These are phyloP conservation scores for Pipa parva DNA, from an alignment of 2,113 vertebrate species.

Conservation along the genomic window DNA sequence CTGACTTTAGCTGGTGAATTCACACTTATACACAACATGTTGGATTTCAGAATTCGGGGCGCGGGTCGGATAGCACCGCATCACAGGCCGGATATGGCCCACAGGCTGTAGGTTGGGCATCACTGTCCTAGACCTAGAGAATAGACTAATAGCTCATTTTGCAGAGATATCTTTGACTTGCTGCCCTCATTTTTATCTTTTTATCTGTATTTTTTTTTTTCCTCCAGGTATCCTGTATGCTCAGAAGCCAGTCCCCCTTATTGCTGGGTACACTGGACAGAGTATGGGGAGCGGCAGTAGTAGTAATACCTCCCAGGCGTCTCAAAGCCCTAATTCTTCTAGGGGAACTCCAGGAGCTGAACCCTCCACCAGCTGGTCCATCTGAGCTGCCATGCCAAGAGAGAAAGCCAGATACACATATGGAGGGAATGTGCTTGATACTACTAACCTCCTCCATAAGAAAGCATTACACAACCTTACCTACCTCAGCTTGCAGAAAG, in stretches of 20 bases:
- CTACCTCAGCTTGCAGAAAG: slow-evolving; percentile 42
- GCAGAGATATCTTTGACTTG: rapidly evolving
- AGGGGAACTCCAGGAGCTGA: slow-evolving; percentile 68
- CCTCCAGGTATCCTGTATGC: slow-evolving; percentile 70
- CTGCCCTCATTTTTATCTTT: background rate
- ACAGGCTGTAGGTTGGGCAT: too few relatives aligned
- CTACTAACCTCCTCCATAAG: slow-evolving; percentile 35
- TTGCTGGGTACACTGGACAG: slow-evolving; percentile 62
- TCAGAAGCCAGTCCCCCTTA: slow-evolving; percentile 71
- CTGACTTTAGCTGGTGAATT: too few relatives aligned
- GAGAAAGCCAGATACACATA: background rate
- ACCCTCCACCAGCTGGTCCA: slow-evolving; percentile 77
- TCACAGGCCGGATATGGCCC: too few relatives aligned
- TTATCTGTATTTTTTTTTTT: background rate
- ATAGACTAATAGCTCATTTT: background rate
- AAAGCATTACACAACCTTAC: slow-evolving; percentile 41
- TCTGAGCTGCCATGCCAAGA: slow-evolving; percentile 50
- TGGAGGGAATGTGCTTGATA: slow-evolving; percentile 10
- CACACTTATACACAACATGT: too few relatives aligned
- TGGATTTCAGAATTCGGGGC: too few relatives aligned
- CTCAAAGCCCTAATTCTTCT: slow-evolving; percentile 71
- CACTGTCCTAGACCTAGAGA: too few relatives aligned
- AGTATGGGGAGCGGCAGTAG: slow-evolving; percentile 55
- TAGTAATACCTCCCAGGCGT: slow-evolving; percentile 66
- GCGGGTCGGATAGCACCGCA: too few relatives aligned